phyloP scores from a whole-genome alignment of 2,888 invertebrate genomes.

The Marronus borbonicus region DNA sequence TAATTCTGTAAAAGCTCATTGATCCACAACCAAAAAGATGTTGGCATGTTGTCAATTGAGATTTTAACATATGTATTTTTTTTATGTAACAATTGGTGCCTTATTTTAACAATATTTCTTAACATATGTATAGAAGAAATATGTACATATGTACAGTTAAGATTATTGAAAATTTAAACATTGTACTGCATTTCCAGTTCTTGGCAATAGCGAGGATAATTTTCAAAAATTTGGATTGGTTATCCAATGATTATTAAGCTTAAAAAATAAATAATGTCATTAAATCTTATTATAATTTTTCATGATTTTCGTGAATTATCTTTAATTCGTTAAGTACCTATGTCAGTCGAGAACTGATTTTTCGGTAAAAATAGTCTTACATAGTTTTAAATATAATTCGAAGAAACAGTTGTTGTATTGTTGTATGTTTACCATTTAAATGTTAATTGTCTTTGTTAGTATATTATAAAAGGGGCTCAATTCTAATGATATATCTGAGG shows the following conservation, averaged over 20 bases:
- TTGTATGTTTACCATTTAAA: constrained; percentile 51
- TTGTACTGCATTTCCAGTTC: neutral
- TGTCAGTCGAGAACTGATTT: constrained; percentile 15
- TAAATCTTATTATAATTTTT: constrained; percentile 4
- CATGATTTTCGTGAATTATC: constrained; percentile 24
- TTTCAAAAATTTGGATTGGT: constrained; percentile 45
- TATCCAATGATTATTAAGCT: constrained; percentile 34
- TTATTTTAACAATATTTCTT: constrained; percentile 44
- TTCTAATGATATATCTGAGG: constrained; percentile 44
- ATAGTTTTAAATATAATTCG: constrained; percentile 39
- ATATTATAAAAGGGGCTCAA: constrained; percentile 50
- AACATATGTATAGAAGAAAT: constrained; percentile 18
- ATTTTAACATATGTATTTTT: neutral
- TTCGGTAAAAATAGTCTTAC: constrained; percentile 2
- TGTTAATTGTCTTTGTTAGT: constrained; percentile 48
- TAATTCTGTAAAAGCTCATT: constrained; percentile 19
- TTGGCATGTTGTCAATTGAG: neutral
- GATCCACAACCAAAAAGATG: neutral
- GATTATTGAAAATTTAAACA: constrained; percentile 12
- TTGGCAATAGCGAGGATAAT: constrained; percentile 36
- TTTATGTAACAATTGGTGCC: constrained; percentile 42
- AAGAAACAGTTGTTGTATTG: constrained; percentile 46
- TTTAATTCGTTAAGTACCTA: constrained; percentile 23
- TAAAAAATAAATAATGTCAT: constrained; percentile 17
- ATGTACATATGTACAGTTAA: neutral